Percentiles rank a stretch among this genome's conserved stretches.
Evolutionary conservation across 2,888 invertebrate species (phyloP).

Genomic region (Cinara cedri): DNA sequence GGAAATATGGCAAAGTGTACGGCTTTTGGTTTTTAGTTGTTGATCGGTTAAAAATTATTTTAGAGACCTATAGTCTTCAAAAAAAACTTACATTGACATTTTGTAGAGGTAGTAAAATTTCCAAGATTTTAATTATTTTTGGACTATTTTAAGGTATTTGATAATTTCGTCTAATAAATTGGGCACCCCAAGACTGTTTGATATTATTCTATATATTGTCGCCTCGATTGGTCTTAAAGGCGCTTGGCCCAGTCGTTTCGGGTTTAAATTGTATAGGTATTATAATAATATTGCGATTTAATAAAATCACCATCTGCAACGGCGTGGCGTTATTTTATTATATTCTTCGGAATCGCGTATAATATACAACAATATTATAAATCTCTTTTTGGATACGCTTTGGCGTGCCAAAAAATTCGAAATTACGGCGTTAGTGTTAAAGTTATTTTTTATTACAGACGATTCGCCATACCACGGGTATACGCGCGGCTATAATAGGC

Average conservation of each 20-base stretch:
- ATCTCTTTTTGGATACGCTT: conserved; percentile 36
- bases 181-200: too few species aligned
- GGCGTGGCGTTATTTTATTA: not conserved
- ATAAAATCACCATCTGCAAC: conserved; percentile 47
- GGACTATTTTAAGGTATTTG: too few species aligned
- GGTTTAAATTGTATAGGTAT: not conserved
- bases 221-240: conserved; percentile 28
- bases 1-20: too few species aligned
- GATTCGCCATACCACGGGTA: conserved; percentile 51
- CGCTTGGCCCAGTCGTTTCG: conserved; percentile 10
- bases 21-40: too few species aligned
- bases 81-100: too few species aligned
- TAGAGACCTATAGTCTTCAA: too few species aligned
- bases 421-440: conserved; percentile 25
- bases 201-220: too few species aligned
- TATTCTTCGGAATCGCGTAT: conserved; percentile 23
- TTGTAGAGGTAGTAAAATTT: too few species aligned
- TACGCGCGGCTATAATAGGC: not conserved
- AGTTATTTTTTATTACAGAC: conserved; percentile 55
- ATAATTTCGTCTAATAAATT: too few species aligned
- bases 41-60: too few species aligned
- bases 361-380: too few species aligned
- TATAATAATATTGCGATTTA: conserved; percentile 9
- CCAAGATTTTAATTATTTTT: too few species aligned
- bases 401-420: conserved; percentile 38